Conservation (phyloP, 2,888 invertebrate genomes). For the Leptopilina myrica region DNA sequence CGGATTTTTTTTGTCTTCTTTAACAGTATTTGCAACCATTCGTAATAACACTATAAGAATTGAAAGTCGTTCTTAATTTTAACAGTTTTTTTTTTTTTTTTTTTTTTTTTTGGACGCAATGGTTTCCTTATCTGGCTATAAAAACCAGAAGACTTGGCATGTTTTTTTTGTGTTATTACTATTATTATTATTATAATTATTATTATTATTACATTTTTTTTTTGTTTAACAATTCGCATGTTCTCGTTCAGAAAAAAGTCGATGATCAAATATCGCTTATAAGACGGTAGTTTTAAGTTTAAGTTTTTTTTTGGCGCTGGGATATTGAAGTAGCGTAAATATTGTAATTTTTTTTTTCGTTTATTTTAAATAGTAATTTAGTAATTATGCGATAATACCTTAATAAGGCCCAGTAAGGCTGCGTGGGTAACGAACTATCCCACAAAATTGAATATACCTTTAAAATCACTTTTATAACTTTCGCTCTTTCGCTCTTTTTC, state of each 20-base stretch:
- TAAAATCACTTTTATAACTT: slow-evolving; percentile 59
- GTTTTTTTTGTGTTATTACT: slow-evolving; percentile 43
- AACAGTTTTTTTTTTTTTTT: neutral
- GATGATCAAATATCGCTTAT: slow-evolving; percentile 56
- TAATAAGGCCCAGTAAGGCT: slow-evolving; percentile 77
- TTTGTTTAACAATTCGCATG: slow-evolving; percentile 51
- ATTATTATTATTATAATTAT: slow-evolving; percentile 42
- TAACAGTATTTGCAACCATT: slow-evolving; percentile 54
- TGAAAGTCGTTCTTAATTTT: slow-evolving; percentile 56
- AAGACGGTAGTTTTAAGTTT: slow-evolving; percentile 59
- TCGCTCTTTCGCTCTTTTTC: slow-evolving; percentile 1
- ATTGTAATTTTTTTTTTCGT: slow-evolving; percentile 61
- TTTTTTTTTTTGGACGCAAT: slow-evolving; percentile 69
- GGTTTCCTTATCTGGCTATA: slow-evolving; percentile 57
- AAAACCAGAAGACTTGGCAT: slow-evolving; percentile 39
- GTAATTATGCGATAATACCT: slow-evolving; percentile 75
- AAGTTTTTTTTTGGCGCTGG: slow-evolving; percentile 60
- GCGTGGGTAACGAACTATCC: slow-evolving; percentile 72
- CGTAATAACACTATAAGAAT: slow-evolving; percentile 53
- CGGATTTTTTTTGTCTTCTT: slow-evolving; percentile 50
- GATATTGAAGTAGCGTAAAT: slow-evolving; percentile 70
- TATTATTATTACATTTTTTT: slow-evolving; percentile 46
- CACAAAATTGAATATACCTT: slow-evolving; percentile 72
- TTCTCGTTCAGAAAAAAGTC: slow-evolving; percentile 49
- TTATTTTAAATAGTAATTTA: slow-evolving; percentile 70